These are phyloP conservation scores for Tanypteryx hageni DNA, from an alignment of 2,888 invertebrate genomes.

Conservation along the genomic window DNA sequence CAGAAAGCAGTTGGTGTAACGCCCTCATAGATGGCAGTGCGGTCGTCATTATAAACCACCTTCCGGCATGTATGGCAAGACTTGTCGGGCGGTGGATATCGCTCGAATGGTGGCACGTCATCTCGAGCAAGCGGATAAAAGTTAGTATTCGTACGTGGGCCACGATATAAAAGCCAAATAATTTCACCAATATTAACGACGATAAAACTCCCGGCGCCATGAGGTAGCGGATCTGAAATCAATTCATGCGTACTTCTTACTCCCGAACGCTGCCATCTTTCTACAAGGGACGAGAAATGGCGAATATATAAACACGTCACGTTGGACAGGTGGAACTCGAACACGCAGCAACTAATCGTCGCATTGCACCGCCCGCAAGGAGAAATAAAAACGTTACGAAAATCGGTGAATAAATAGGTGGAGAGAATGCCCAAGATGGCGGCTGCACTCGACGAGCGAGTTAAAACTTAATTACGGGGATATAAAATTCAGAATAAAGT, in stretches of 20 bases:
- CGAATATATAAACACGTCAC: not conserved
- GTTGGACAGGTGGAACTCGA: not conserved
- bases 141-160: not conserved
- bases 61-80: not conserved
- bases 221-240: too few species aligned
- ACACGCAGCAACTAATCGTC: not conserved
- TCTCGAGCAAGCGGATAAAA: not conserved
- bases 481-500: too few species aligned
- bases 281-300: not conserved
- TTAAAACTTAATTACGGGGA: too few species aligned
- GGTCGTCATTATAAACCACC: slow-evolving; percentile 36
- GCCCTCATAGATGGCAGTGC: slow-evolving; percentile 56
- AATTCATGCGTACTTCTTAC: too few species aligned
- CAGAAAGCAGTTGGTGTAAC: not conserved
- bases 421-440: not conserved
- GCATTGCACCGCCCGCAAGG: not conserved
- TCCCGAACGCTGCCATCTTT: not conserved
- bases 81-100: not conserved
- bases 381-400: not conserved
- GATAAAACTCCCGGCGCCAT: too few species aligned
- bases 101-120: not conserved
- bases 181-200: too few species aligned
- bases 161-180: not conserved
- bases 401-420: not conserved
- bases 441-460: not conserved